Evolutionary conservation across 2,113 vertebrate genomes (phyloP).

Genomic region (Setophaga coronata): DNA sequence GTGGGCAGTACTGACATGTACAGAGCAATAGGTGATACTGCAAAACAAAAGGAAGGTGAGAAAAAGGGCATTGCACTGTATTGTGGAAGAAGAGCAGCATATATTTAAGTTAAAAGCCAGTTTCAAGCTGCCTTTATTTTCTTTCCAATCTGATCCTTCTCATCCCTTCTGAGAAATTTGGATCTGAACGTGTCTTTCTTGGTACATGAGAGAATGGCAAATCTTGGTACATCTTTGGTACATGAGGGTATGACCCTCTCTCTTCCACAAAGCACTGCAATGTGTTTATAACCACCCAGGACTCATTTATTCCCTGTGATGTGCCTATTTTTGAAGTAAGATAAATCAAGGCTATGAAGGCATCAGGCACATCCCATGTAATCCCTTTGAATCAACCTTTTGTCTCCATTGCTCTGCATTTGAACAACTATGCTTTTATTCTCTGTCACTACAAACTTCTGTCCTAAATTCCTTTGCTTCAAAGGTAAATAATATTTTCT

Average conservation of each 20-base stretch:
- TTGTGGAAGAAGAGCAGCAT: background rate
- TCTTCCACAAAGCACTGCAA: background rate
- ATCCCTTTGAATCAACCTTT: background rate
- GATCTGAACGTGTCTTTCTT: background rate
- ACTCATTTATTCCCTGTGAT: background rate
- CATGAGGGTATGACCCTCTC: background rate
- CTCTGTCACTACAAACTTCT: background rate
- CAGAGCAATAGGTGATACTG: background rate
- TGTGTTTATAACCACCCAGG: background rate
- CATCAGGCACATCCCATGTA: background rate
- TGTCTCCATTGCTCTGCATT: background rate
- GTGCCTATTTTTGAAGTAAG: background rate
- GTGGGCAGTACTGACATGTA: background rate
- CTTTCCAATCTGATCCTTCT: background rate
- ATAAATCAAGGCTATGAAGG: background rate
- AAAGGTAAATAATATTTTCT: background rate
- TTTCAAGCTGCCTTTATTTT: background rate
- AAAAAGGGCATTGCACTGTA: background rate
- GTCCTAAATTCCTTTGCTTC: background rate
- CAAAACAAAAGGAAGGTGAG: slow-evolving; percentile 13
- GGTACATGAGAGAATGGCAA: background rate
- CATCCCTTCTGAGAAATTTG: background rate
- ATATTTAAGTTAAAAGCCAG: background rate
- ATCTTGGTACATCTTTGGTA: background rate
- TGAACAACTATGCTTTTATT: background rate